phyloP scores from a whole-genome alignment of 2,797 vertebrate genomes.

The Mormyrops boulengeri region DNA sequence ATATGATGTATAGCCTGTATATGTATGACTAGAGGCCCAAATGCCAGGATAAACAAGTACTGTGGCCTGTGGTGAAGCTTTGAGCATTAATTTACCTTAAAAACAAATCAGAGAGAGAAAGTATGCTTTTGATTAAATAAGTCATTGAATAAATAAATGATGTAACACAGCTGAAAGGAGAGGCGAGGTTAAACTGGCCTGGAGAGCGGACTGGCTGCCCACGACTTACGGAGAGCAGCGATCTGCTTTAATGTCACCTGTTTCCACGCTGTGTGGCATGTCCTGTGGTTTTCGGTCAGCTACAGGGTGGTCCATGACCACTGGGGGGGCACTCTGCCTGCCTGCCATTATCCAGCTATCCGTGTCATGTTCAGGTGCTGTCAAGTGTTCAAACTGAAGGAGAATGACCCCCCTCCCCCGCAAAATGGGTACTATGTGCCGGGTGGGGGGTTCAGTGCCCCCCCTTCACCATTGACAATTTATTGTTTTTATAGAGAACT shows the following conservation, averaged over 20 bases:
- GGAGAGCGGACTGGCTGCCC: neutral
- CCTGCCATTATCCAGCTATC: neutral
- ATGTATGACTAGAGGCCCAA: neutral
- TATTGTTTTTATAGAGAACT: neutral
- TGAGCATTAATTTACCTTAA: neutral
- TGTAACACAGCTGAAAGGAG: neutral
- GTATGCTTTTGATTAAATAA: neutral
- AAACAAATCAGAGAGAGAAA: neutral
- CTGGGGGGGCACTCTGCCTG: neutral
- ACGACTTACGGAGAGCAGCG: neutral
- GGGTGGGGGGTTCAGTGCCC: neutral
- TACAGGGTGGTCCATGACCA: neutral
- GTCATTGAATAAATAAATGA: neutral
- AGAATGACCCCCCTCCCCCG: neutral
- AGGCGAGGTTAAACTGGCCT: neutral
- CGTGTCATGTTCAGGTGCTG: neutral
- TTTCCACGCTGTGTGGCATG: neutral
- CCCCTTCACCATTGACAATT: neutral
- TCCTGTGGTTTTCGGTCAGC: neutral
- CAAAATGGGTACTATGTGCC: neutral
- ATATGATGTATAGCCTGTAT: neutral
- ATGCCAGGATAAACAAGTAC: neutral
- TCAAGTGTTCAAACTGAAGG: neutral
- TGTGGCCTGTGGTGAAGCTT: neutral
- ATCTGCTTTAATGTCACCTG: neutral